Evolutionary conservation across 2,113 vertebrate species (phyloP), one percentile per base, ranked within the genome.

Genomic region (Bos taurus): DNA sequence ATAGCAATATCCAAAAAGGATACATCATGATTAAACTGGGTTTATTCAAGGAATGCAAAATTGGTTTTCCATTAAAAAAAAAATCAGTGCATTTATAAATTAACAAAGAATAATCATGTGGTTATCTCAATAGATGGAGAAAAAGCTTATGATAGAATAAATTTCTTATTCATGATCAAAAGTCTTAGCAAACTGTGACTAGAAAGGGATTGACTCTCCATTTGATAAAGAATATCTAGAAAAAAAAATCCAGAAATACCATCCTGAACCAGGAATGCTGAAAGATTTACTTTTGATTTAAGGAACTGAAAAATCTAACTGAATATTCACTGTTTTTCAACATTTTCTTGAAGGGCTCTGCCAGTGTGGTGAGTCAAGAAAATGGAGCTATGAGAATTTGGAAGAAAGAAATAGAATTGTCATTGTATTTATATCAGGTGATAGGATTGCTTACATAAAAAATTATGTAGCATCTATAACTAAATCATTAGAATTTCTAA

Each of bases 401-500:
- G 8, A 82, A 78, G 16, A 15, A 91, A 87, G 7, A 86, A 40
- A 78, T 78, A 43, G 21, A 88, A 25, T 60, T 81, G 14, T 30
- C 16, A 71, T 48, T 94, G 16, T 52, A 84, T 88, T 96, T 88
- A 43, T 77, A 43, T 43, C 26, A 91, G 82, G 59, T 82, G 21
- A 87, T 56, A n/a, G 16, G 13, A 71, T 25, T 78, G n/a, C 2
- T 28, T 26, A 28, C 7, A 77, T 54, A 86, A 57, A 71, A 89
- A 88, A 36, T 52, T 21, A 11, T 71, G 30, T 90, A n/a, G 5
- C 16, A 86, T 19, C 36, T 52, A 28, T 81, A 46, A 23, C 11
- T 77, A 93, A 78, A n/a, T 94, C 60, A 96, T 71, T 71, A 86
- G 2, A 71, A 83, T 52, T 86, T 96, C 5, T 64, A 96, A 90